These are phyloP conservation scores for Anguilla anguilla DNA, from an alignment of 2,797 vertebrate species.

Conservation along the genomic window DNA sequence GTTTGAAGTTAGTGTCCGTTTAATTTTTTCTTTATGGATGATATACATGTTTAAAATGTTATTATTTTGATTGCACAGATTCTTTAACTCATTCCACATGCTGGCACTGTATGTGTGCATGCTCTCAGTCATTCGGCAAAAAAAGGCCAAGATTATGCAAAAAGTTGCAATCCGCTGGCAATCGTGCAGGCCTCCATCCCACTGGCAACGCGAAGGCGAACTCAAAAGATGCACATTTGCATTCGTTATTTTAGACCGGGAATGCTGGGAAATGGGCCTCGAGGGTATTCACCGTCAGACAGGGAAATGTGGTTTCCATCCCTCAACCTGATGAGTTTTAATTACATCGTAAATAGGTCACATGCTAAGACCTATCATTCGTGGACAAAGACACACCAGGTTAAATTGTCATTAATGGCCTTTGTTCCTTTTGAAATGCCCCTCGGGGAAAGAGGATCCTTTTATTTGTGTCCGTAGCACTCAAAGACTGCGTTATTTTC, in stretches of 20 bases:
- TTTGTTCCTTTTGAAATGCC: not conserved
- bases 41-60: too few species aligned
- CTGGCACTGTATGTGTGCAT: not conserved
- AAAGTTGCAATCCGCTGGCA: not conserved
- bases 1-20: too few species aligned
- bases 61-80: too few species aligned
- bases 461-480: not conserved
- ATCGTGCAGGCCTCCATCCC: not conserved
- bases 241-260: not conserved
- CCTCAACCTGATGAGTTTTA: constrained; percentile 11
- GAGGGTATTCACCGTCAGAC: not conserved
- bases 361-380: not conserved
- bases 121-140: not conserved
- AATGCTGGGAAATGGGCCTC: not conserved
- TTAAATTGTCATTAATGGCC: not conserved
- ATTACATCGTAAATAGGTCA: not conserved
- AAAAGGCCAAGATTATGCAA: not conserved
- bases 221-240: not conserved
- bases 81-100: not conserved
- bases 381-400: not conserved
- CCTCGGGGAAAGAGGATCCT: not conserved
- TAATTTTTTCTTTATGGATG: too few species aligned
- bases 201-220: not conserved
- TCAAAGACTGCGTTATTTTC: constrained; percentile 1
- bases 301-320: not conserved